Evolutionary conservation across 1,140 invertebrate genomes (phyloP), one percentile per base, ranked within the genome.

Genomic region (Cyclina sinensis): DNA sequence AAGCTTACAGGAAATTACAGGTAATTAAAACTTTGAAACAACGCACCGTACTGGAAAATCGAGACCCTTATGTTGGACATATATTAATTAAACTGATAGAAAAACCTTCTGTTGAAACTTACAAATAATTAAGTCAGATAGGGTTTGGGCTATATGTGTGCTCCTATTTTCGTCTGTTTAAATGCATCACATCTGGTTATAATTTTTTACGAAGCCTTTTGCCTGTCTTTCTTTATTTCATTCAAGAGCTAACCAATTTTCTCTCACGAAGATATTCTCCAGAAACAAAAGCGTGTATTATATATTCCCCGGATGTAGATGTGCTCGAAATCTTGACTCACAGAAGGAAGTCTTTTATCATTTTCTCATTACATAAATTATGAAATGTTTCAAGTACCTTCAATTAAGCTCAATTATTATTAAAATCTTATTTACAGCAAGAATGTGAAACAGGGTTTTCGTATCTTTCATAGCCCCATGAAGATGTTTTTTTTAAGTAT

Each of bases 181-280:
- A 70, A 27, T 37, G 37, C 65, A 70, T 70, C 65, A 70, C 65
- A 70, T 70, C 65, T 70, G 65, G 32, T 37, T 18, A 21, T 37
- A 70, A 70, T 70, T 62, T 27, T 62, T 62, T 24, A 57, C 57
- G 21, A 62, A n/a, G 43, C 43, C 43, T 62, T 62, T 62, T n/a
- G 4, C 7, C 14, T 37, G 65, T n/a, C 32, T 70, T 35, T 70
- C 14, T 16, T 70, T 14, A 27, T 27, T 27, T 27, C 32, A 37
- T 70, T 70, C 65, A 70, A 70, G 14, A 39, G 11, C 32, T 70
- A n/a, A 14, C 16, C n/a, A n/a, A n/a, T n/a, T 4, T 70, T 70
- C 37, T 70, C 65, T 70, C 65, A 70, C 65, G 65, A 70, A 18
- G 9, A n/a, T 70, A 4, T 27, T 62, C 27, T 62, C 12, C 57